A percentile compares a stretch with the other conserved stretches of the same genome.
phyloP scores from a whole-genome alignment of 2,797 vertebrate genomes.

The Enteromius thamalakanensis region DNA sequence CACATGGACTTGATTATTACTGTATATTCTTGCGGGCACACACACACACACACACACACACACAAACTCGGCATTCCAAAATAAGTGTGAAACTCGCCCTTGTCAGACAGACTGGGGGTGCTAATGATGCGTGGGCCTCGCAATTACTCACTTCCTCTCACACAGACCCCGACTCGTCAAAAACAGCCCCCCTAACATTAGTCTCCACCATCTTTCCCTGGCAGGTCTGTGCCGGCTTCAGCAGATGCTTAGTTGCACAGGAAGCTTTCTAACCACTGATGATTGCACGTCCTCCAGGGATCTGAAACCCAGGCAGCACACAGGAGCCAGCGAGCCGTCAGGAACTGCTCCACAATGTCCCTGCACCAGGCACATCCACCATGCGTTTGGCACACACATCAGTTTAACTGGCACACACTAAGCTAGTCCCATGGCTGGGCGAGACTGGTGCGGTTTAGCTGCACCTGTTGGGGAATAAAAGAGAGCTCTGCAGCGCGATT shows the following conservation, averaged over 20 bases:
- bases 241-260: constrained; percentile 47
- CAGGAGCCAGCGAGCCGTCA: constrained; percentile 37
- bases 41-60: not conserved
- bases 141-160: constrained; percentile 59
- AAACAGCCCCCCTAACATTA: constrained; percentile 29
- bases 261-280: constrained; percentile 43
- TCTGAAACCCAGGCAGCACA: constrained; percentile 30
- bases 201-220: constrained; percentile 21
- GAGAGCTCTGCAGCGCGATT: constrained; percentile 21
- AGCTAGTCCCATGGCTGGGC: constrained; percentile 9
- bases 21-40: not conserved
- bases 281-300: constrained; percentile 44
- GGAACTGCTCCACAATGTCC: constrained; percentile 40
- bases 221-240: constrained; percentile 39
- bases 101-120: constrained; percentile 50
- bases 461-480: constrained; percentile 50
- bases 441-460: constrained; percentile 34
- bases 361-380: constrained; percentile 32
- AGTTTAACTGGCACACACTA: constrained; percentile 8
- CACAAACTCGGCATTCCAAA: constrained; percentile 23
- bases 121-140: constrained; percentile 60
- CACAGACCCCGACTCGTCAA: constrained; percentile 38
- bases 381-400: constrained; percentile 3
- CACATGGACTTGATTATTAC: constrained; percentile 28
- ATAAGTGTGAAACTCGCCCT: constrained; percentile 42